These are phyloP conservation scores for Boulengeromyrus knoepffleri DNA, from an alignment of 2,113 vertebrate genomes.

Conservation along the genomic window DNA sequence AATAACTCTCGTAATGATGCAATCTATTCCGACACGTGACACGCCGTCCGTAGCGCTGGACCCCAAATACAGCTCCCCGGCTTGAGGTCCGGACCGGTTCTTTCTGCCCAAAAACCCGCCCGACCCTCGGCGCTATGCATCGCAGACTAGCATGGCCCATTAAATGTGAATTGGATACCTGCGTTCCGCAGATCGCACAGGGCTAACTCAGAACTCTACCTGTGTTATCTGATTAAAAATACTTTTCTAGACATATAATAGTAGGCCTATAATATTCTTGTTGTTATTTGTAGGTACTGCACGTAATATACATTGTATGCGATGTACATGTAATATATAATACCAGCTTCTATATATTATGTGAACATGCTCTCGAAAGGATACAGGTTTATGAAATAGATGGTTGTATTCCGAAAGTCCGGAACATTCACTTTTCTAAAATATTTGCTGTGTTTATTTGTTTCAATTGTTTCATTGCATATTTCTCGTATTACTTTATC, in stretches of 20 bases:
- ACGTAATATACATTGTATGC: neutral
- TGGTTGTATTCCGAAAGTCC: neutral
- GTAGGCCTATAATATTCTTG: neutral
- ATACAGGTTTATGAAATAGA: neutral
- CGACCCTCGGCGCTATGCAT: neutral
- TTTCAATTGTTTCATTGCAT: neutral
- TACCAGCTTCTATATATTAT: neutral
- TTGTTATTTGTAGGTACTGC: neutral
- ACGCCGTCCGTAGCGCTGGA: neutral
- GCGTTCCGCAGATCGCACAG: conserved; percentile 9
- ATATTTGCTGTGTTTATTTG: neutral
- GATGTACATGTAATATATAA: neutral
- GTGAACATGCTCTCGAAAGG: neutral
- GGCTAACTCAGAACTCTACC: neutral
- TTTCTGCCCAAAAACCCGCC: neutral
- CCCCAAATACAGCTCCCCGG: neutral
- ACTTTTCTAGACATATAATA: neutral
- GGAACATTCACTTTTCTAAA: neutral
- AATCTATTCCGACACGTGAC: neutral
- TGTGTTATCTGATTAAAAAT: neutral
- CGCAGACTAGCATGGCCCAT: neutral
- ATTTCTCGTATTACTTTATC: neutral
- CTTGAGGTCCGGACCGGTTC: neutral
- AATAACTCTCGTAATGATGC: neutral
- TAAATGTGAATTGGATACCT: conserved; percentile 18